Base-by-base conservation (phyloP, 2,888 invertebrate genomes). In the Chydorus sphaericus region DNA sequence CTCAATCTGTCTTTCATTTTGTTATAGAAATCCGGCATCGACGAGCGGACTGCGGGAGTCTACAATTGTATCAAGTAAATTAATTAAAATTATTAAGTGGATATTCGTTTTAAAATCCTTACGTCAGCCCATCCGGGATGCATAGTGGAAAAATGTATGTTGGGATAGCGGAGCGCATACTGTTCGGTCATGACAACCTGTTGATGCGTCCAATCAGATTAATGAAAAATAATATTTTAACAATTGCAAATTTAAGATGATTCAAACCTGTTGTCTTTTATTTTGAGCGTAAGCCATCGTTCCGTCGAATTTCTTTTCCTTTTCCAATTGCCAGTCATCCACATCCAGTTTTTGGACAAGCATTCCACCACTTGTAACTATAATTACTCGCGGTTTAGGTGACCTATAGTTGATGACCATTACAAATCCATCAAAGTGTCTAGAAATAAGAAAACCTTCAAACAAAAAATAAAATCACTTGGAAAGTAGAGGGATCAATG, bases 51-150 rank as follows among this genome's bases (percentile, higher is more conserved):
- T 16, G 66, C 71, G 56, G 71, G 71, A n/a, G 73, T 74, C 44
- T 44, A 20, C 4, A 3, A n/a, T n/a, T n/a, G 3, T 11, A 23
- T 8, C 10, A 44, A 23, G 28, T 44, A 20, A 8, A n/a, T 36
- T 36, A 36, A 36, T 36, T 36, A n/a, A 16, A 20, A 44, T 26
- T 23, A 44, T 18, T 8, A 14, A 1, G 16, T 5, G 20, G 20
- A 44, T 23, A 44, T 7, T 20, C 10, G 16, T 38, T 38, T 14
- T n/a, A 36, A n/a, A n/a, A n/a, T 39, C 23, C 23, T 7, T 23
- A 44, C 23, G 59, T 71, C 72, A 4, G 71, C 70, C 73, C 73
- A 73, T 11, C 73, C 74, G 18, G 74, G 74, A 59, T 74, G 73
- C 71, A 72, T 71, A 20, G 66, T 63, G 14, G 70, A 70, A 63